These are phyloP conservation scores for Morpho deidamia DNA, from an alignment of 2,888 invertebrate species.

Conservation along the genomic window DNA sequence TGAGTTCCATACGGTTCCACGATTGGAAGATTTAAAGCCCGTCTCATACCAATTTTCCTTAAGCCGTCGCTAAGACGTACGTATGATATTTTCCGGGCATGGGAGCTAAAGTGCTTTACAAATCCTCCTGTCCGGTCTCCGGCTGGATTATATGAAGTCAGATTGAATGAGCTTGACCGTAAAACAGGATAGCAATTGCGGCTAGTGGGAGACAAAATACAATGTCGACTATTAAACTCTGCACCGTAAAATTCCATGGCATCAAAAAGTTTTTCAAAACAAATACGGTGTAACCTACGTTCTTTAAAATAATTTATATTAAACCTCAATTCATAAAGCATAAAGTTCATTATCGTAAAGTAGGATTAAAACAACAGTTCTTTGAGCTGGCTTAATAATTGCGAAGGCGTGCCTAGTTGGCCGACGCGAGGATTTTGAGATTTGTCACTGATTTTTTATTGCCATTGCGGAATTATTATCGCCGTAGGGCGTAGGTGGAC, in stretches of 20 bases:
- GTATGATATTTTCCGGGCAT: slow-evolving; percentile 47
- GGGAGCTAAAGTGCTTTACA: slow-evolving; percentile 47
- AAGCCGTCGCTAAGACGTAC: slow-evolving; percentile 42
- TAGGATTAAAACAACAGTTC: slow-evolving; percentile 24
- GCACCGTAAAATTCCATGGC: slow-evolving; percentile 67
- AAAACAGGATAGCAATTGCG: slow-evolving; percentile 31
- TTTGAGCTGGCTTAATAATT: slow-evolving; percentile 67
- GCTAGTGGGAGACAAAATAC: slow-evolving; percentile 30
- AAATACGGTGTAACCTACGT: slow-evolving; percentile 36
- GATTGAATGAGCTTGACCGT: slow-evolving; percentile 55
- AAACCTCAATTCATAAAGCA: background rate
- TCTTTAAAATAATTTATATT: slow-evolving; percentile 17
- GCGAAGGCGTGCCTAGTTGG: slow-evolving; percentile 73
- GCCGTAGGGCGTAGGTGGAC: slow-evolving; percentile 47
- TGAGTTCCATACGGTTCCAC: slow-evolving; percentile 9
- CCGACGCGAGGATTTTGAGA: slow-evolving; percentile 64
- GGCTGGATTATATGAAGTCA: slow-evolving; percentile 63
- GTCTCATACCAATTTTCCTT: slow-evolving; percentile 44
- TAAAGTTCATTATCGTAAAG: slow-evolving; percentile 31
- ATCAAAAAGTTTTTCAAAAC: slow-evolving; percentile 55
- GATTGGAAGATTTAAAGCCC: slow-evolving; percentile 31
- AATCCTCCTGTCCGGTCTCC: slow-evolving; percentile 55
- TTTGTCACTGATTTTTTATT: slow-evolving; percentile 69
- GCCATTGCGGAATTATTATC: slow-evolving; percentile 61
- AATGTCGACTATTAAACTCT: slow-evolving; percentile 50